Base-by-base conservation (phyloP, 2,113 vertebrate genomes). In the Lichenostomus cassidix region DNA sequence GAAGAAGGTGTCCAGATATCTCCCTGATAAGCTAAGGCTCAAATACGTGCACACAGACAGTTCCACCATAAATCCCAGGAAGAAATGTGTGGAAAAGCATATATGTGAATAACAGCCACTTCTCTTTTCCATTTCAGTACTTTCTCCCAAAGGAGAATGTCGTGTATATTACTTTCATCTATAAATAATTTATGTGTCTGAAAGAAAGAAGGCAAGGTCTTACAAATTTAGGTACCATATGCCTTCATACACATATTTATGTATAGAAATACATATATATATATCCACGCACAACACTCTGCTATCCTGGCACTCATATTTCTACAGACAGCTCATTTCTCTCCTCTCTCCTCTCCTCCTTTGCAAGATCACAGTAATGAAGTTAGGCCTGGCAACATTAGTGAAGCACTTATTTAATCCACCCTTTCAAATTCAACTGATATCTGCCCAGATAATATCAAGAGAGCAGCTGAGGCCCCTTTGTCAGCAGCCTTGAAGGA, bases 341-440 rank as follows among this genome's bases (percentile, higher is more conserved):
- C 75, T 85, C 46, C 56, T 23, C 62, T 81, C 49, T 76, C 53
- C n/a, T 82, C 60, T 73, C 77, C 60, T 87, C 60, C 73, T 78
- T 31, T 70, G 60, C 68, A 87, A 78, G 59, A 75, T 82, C 69
- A 87, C 59, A 74, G n/a, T 81, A 90, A 89, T 49, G 44, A 81
- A 95, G 87, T 94, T 93, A 90, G 47, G 69, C 33, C 83, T 91
- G 74, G 81, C 69, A 95, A 96, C 76, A 42, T 91, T 93, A 94
- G 63, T 4, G 22, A 92, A 63, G 89, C 74, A 78, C 64, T 90
- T 92, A 87, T 94, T 95, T 92, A 95, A 95, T 67, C 80, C 90
- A 86, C 69, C n/a, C 94, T 95, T 97, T 95, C 91, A 95, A 82
- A 93, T 82, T 87, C 78, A 90, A 77, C 82, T 60, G 77, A 59